Conservation (phyloP, 1,140 invertebrate species). For the Colletes latitarsis region DNA sequence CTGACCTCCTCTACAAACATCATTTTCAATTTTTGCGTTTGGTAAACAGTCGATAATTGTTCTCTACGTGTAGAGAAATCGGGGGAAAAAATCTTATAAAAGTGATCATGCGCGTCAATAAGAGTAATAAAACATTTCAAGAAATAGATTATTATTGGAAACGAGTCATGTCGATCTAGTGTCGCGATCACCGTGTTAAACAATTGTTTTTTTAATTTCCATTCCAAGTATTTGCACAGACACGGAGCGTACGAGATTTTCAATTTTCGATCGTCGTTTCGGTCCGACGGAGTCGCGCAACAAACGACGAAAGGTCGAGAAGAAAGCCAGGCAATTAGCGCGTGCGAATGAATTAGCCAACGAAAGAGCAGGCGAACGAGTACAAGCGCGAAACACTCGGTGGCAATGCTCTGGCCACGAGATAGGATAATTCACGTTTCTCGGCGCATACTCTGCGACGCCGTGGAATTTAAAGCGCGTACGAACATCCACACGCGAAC, state of each 20-base stretch:
- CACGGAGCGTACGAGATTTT: no score
- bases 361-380: conserved; percentile 16
- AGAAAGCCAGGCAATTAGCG: conserved; percentile 63
- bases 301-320: conserved; percentile 38
- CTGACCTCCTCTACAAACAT: background rate
- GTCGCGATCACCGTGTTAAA: no score
- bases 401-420: background rate
- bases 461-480: conserved; percentile 10
- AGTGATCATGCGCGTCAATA: no score
- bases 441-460: conserved; percentile 2
- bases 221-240: no score
- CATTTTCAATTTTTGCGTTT: background rate
- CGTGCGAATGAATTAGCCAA: conserved; percentile 60
- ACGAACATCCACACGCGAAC: conserved; percentile 1
- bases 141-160: no score
- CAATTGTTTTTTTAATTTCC: no score
- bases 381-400: conserved; percentile 12
- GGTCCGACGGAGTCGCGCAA: conserved; percentile 5
- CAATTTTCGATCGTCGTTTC: background rate
- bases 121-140: no score
- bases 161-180: no score
- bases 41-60: no score
- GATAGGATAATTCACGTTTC: conserved; percentile 32
- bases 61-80: no score
- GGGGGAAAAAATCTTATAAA: no score